Base-by-base conservation (phyloP, 1,140 invertebrate species). In the Triops longicaudatus region DNA sequence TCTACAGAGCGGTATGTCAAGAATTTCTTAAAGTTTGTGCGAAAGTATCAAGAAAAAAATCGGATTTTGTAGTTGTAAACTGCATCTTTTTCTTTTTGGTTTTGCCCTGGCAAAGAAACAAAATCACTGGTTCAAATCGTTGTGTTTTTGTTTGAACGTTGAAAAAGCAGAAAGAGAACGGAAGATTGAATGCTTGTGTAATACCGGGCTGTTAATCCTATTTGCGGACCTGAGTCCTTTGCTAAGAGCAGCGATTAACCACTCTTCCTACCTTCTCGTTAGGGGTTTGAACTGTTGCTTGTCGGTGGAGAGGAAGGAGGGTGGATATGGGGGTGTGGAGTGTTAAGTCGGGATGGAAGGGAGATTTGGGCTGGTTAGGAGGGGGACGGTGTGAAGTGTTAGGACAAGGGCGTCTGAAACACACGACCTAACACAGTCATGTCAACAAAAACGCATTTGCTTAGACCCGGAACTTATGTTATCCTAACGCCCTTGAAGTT, bases 401-500 rank as follows among this genome's bases (percentile, higher is more conserved):
- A 63, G 0, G 5, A 63, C 50, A 63, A 63, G 50, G 17, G 14
- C 50, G 17, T 63, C 14, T 4, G n/a, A 63, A 63, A 63, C 14
- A 63, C 50, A 63, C 9, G 50, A 63, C 50, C 50, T 63, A 14
- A 63, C 50, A 63, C 50, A 14, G 50, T 63, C 50, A 63, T 63
- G 50, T 63, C 50, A 63, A 63, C 50, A 63, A 63, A 63, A 63
- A 63, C 50, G 50, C 50, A 63, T 63, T 63, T 63, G 50, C 50
- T n/a, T 63, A 3, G 14, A 63, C 14, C 6, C 50, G 14, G 22
- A 63, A 22, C 14, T 9, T 22, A 63, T 63, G 50, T 63, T 63
- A 5, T 17, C 22, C 50, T 63, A 63, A 63, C 50, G 10, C 22
- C 50, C 22, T 63, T 76, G 43, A 73, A 79, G 42, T 77, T 79